Conservation (phyloP, 1,140 invertebrate genomes). For the Lepidostoma basale region DNA sequence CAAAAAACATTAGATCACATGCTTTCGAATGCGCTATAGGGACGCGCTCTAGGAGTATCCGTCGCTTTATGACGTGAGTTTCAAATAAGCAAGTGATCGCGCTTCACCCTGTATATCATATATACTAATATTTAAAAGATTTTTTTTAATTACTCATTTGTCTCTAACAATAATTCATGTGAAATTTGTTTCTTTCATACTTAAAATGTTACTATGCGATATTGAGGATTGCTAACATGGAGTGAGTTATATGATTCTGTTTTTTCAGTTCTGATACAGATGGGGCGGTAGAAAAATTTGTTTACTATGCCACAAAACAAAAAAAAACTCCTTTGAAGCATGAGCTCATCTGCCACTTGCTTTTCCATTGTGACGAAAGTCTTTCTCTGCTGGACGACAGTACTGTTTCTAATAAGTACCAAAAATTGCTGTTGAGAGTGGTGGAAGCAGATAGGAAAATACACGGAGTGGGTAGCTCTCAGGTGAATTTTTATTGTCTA, state of each 20-base stretch:
- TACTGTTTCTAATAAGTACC: neutral
- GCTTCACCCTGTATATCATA: no score
- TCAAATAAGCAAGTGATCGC: no score
- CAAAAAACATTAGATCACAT: no score
- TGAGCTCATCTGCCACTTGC: conserved; percentile 56
- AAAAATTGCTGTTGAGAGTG: conserved; percentile 11
- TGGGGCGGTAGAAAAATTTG: conserved; percentile 58
- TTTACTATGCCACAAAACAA: conserved; percentile 52
- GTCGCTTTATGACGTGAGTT: no score
- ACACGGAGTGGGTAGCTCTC: conserved; percentile 54
- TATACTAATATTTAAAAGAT: no score
- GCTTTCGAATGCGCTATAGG: no score
- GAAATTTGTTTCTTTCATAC: conserved; percentile 7
- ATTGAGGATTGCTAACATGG: neutral
- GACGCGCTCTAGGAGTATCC: no score
- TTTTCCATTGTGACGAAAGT: neutral
- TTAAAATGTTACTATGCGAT: neutral
- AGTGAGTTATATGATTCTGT: conserved; percentile 12
- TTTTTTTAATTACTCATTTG: no score
- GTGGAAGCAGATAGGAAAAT: conserved; percentile 43
- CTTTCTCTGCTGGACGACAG: neutral
- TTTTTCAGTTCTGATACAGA: conserved; percentile 54
- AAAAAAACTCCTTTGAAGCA: conserved; percentile 62
- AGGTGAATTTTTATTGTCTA: conserved; percentile 47
- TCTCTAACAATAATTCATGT: no score